These are phyloP conservation scores for Erebia aethiops DNA, from an alignment of 2,888 invertebrate species.

Conservation along the genomic window DNA sequence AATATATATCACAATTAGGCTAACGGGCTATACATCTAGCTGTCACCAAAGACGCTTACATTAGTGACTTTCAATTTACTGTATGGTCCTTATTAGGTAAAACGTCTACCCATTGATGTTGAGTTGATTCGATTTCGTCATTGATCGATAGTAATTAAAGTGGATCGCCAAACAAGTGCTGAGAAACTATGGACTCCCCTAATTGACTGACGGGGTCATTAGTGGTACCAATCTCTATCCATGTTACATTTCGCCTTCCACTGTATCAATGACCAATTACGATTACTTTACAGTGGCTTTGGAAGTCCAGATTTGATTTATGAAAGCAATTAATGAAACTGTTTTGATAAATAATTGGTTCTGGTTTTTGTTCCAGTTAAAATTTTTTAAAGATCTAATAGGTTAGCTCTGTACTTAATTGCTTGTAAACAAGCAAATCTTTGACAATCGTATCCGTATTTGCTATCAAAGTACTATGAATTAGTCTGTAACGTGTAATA, in stretches of 20 bases:
- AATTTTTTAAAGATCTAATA: slow-evolving; percentile 1
- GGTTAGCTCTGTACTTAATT: background rate
- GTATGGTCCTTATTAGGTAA: slow-evolving; percentile 11
- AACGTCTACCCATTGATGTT: slow-evolving; percentile 18
- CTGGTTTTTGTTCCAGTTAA: too few relatives aligned
- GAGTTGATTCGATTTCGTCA: slow-evolving; percentile 14
- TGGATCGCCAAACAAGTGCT: slow-evolving; percentile 47
- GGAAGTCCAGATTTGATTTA: background rate
- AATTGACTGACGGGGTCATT: slow-evolving; percentile 35
- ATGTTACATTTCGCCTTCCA: slow-evolving; percentile 15
- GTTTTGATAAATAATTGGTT: too few relatives aligned
- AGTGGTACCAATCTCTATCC: slow-evolving; percentile 32
- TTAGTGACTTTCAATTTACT: slow-evolving; percentile 16
- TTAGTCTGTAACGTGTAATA: too few relatives aligned
- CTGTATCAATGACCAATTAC: background rate
- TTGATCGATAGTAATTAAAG: slow-evolving; percentile 36
- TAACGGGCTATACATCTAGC: slow-evolving; percentile 2
- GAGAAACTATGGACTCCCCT: slow-evolving; percentile 38
- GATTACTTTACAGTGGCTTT: too few relatives aligned
- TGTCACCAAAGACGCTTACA: slow-evolving; percentile 11
- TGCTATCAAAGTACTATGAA: background rate
- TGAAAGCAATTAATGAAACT: background rate
- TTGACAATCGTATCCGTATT: background rate
- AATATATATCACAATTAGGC: slow-evolving; percentile 14
- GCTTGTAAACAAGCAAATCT: background rate